Evolutionary conservation across 2,797 vertebrate genomes (phyloP).

Genomic region (Decapterus maruadsi): DNA sequence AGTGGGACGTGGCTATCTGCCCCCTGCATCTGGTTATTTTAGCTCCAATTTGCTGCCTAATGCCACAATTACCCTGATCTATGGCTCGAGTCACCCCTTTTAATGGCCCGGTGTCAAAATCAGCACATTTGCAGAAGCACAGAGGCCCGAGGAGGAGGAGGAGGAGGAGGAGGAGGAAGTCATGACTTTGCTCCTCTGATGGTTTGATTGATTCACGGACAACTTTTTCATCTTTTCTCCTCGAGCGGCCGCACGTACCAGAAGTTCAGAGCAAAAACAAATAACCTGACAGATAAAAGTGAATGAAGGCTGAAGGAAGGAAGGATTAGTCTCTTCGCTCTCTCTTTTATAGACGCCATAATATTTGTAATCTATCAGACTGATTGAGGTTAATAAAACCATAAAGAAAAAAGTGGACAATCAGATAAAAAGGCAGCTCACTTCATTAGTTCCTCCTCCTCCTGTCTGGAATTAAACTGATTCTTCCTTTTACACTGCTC

Average conservation of each 20-base stretch:
- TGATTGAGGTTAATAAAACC: constrained; percentile 26
- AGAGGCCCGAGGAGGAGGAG: constrained; percentile 85
- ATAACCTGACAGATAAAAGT: constrained; percentile 19
- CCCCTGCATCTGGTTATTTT: constrained; percentile 98
- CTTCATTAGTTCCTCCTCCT: background rate
- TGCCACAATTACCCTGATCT: constrained; percentile 96
- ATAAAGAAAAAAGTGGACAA: constrained; percentile 24
- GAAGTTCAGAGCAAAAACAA: constrained; percentile 30
- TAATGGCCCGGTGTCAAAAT: constrained; percentile 90
- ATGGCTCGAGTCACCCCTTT: constrained; percentile 90
- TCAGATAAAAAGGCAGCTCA: constrained; percentile 14
- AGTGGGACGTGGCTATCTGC: constrained; percentile 89
- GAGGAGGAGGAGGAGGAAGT: constrained; percentile 87
- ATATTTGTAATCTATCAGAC: constrained; percentile 14
- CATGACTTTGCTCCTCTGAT: constrained; percentile 87
- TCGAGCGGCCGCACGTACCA: constrained; percentile 19
- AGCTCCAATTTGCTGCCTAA: constrained; percentile 96
- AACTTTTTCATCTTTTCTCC: constrained; percentile 58
- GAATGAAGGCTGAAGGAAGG: constrained; percentile 2
- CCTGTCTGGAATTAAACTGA: background rate
- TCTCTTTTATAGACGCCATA: constrained; percentile 17
- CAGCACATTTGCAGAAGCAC: constrained; percentile 89
- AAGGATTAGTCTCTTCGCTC: background rate
- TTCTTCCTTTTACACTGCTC: background rate
- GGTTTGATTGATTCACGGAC: constrained; percentile 89